Evolutionary conservation across 1,140 invertebrate species (phyloP).

Genomic region (Pseudomyrmex concolor): DNA sequence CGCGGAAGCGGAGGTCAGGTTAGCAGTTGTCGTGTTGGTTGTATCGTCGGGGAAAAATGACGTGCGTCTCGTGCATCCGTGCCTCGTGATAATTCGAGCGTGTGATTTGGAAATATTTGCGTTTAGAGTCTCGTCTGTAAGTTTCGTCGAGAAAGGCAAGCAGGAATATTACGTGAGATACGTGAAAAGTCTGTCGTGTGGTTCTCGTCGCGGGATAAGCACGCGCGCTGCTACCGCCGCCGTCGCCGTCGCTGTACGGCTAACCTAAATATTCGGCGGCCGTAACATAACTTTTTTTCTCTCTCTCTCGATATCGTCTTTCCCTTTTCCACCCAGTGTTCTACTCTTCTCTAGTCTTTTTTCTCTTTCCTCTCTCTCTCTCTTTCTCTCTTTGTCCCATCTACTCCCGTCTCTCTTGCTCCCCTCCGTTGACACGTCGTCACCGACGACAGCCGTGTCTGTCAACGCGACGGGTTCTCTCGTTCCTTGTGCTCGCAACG

Average conservation of each 20-base stretch:
- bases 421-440: conserved; percentile 68
- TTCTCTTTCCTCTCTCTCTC: background rate
- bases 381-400: conserved; percentile 10
- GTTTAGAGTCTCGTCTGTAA: conserved; percentile 70
- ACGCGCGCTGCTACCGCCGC: conserved; percentile 12
- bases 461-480: background rate
- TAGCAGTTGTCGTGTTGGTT: conserved; percentile 77
- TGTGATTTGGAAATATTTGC: background rate
- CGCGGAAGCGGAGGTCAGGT: conserved; percentile 79
- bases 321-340: background rate
- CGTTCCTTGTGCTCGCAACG: background rate
- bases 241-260: conserved; percentile 29
- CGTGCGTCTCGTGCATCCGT: conserved; percentile 86
- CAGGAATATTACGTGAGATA: background rate
- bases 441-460: conserved; percentile 56
- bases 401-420: conserved; percentile 11
- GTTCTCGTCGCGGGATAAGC: conserved; percentile 24
- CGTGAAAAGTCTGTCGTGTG: conserved; percentile 38
- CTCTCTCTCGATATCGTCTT: conserved; percentile 19
- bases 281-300: conserved; percentile 68
- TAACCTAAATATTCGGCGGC: conserved; percentile 73
- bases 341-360: background rate
- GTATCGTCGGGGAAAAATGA: conserved; percentile 86
- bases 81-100: conserved; percentile 85
- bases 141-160: background rate